These are phyloP conservation scores for Amyelois transitella DNA, from an alignment of 1,140 invertebrate genomes.

Conservation along the genomic window DNA sequence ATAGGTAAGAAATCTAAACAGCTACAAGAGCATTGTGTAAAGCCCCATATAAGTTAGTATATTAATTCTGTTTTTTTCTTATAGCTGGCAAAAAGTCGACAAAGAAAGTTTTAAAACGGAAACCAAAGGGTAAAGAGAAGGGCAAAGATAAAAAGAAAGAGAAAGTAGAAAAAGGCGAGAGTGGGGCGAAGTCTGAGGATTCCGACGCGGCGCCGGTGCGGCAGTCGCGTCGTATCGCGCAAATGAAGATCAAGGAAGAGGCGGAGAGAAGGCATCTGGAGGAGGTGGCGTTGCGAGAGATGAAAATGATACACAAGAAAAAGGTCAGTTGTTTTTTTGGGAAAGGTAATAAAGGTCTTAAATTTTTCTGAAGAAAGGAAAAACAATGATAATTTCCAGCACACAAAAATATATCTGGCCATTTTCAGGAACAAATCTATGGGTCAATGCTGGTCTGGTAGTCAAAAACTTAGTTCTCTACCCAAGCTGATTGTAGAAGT, in stretches of 20 bases:
- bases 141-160: slow-evolving; percentile 23
- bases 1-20: slow-evolving; percentile 38
- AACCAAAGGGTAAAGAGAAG: slow-evolving; percentile 31
- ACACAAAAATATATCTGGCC: too few relatives aligned
- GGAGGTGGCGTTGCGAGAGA: slow-evolving; percentile 78
- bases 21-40: not conserved
- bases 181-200: slow-evolving; percentile 13
- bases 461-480: too few relatives aligned
- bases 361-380: too few relatives aligned
- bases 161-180: slow-evolving; percentile 14
- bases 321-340: slow-evolving; percentile 65
- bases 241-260: slow-evolving; percentile 89
- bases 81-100: slow-evolving; percentile 47
- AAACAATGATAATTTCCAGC: too few relatives aligned
- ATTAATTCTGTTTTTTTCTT: slow-evolving; percentile 9
- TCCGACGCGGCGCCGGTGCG: slow-evolving; percentile 76
- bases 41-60: not conserved
- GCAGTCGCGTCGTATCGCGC: slow-evolving; percentile 87
- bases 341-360: too few relatives aligned
- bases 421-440: too few relatives aligned
- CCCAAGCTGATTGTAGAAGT: too few relatives aligned
- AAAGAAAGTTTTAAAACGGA: slow-evolving; percentile 52
- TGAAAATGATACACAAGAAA: slow-evolving; percentile 78
- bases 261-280: slow-evolving; percentile 83
- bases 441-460: too few relatives aligned